A percentile compares a stretch with the other conserved stretches of the same genome.
phyloP scores from a whole-genome alignment of 2,888 invertebrate genomes.

The Lithophane ornitopus region DNA sequence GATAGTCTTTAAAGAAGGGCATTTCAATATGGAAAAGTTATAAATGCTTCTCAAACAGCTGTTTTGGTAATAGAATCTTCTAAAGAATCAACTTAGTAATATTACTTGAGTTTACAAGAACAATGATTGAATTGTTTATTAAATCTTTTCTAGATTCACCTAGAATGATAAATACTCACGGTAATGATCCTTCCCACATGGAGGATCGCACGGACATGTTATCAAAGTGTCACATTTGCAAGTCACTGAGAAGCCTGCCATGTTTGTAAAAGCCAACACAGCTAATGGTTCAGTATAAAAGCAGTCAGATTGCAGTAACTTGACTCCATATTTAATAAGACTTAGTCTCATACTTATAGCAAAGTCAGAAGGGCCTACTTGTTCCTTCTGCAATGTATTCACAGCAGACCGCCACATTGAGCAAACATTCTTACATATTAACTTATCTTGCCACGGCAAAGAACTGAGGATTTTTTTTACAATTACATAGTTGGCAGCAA shows the following conservation, averaged over 20 bases:
- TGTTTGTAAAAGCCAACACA: constrained; percentile 81
- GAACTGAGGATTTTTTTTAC: constrained; percentile 83
- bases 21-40: background rate
- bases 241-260: constrained; percentile 71
- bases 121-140: background rate
- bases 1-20: background rate
- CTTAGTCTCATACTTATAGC: constrained; percentile 73
- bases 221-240: constrained; percentile 75
- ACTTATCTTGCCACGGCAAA: constrained; percentile 85
- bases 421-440: constrained; percentile 82
- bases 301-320: constrained; percentile 77
- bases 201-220: constrained; percentile 77
- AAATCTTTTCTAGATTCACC: background rate
- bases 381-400: constrained; percentile 78
- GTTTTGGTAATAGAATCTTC: background rate
- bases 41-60: background rate
- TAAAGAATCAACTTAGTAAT: background rate
- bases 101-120: background rate
- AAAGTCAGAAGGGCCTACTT: constrained; percentile 81
- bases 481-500: constrained; percentile 85
- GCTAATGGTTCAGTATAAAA: constrained; percentile 81
- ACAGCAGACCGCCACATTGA: constrained; percentile 83
- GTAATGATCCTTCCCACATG: constrained; percentile 82
- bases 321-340: constrained; percentile 70
- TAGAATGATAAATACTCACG: constrained; percentile 76